Percentiles rank a stretch among this genome's conserved stretches.
phyloP scores from a whole-genome alignment of 2,797 vertebrate species.

The Anolis apletophallus region DNA sequence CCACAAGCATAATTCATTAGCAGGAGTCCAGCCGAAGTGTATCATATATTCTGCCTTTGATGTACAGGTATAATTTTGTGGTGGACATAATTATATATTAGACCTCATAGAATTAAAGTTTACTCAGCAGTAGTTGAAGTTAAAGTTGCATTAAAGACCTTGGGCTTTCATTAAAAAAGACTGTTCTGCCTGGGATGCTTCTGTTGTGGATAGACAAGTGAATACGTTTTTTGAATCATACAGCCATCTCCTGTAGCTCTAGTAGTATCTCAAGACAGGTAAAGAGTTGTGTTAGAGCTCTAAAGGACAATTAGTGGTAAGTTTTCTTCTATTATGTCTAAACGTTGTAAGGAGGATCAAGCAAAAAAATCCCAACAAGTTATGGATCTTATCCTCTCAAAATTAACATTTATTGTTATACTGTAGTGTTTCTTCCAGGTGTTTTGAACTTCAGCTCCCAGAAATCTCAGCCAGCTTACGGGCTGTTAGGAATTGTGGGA shows the following conservation, averaged over 20 bases:
- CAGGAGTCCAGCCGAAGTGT: no score
- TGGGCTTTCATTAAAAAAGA: conserved; percentile 6
- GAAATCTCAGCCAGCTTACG: no score
- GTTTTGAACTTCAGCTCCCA: no score
- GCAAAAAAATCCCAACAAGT: neutral
- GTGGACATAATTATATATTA: neutral
- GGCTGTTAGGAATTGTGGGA: no score
- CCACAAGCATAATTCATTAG: no score
- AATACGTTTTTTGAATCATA: neutral
- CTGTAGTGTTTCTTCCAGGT: no score
- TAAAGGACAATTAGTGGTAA: neutral
- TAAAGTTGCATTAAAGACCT: neutral
- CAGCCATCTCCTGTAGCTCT: neutral
- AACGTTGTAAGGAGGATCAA: neutral
- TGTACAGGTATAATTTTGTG: neutral
- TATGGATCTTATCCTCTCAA: neutral
- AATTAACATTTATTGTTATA: neutral
- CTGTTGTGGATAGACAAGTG: neutral
- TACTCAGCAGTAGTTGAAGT: neutral
- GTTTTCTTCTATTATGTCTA: neutral
- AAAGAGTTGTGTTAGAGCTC: neutral
- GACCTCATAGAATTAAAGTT: neutral
- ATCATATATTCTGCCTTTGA: neutral
- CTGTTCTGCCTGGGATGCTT: neutral
- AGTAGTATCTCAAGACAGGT: neutral